Evolutionary conservation across 2,113 vertebrate species (phyloP).

Genomic region (Haliaeetus leucogaster): DNA sequence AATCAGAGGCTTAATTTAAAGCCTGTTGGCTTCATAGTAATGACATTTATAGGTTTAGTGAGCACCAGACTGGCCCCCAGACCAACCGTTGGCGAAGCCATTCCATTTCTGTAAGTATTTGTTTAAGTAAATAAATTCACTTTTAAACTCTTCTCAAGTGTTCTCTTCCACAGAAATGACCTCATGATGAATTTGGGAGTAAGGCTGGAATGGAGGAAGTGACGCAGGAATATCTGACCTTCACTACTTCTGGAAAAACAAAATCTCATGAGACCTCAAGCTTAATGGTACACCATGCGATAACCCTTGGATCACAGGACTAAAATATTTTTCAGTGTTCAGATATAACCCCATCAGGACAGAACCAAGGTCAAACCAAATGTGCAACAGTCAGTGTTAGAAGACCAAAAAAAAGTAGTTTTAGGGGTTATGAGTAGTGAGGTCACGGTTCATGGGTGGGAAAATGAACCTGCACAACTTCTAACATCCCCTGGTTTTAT

Average conservation of each 20-base stretch:
- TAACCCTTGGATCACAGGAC: background rate
- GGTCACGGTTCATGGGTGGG: background rate
- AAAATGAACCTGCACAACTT: background rate
- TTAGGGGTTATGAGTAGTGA: background rate
- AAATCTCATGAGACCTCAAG: background rate
- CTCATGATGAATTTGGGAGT: background rate
- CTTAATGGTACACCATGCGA: background rate
- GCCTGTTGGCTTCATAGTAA: background rate
- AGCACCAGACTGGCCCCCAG: background rate
- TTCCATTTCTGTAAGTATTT: background rate
- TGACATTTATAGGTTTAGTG: background rate
- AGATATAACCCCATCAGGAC: background rate
- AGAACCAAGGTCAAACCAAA: background rate
- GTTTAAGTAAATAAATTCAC: background rate
- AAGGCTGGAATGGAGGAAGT: background rate
- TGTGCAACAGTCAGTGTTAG: background rate
- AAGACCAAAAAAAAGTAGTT: background rate
- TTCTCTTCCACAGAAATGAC: background rate
- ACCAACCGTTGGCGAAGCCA: background rate
- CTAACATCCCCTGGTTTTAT: background rate
- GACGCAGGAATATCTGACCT: background rate
- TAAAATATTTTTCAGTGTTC: background rate
- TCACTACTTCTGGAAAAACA: background rate
- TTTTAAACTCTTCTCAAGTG: background rate
- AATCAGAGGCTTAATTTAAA: background rate